Conservation (phyloP, 2,888 invertebrate species). For the Hydroisotoma schaefferi region DNA sequence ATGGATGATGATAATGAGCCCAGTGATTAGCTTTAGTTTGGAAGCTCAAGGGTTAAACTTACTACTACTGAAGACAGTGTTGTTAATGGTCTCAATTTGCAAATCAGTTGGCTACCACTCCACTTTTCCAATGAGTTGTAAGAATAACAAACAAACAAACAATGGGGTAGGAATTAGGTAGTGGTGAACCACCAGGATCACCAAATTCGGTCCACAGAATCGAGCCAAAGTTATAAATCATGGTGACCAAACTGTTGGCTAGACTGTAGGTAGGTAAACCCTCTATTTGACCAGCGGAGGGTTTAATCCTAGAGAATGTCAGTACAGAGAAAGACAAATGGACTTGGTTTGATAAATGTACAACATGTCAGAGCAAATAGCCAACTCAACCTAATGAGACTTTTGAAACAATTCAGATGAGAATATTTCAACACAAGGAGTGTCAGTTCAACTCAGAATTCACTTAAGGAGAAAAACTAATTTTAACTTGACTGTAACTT, state of each 20-base stretch:
- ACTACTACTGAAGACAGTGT: background rate
- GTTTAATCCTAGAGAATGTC: slow-evolving; percentile 39
- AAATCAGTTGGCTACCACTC: slow-evolving; percentile 16
- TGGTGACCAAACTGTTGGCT: slow-evolving; percentile 42
- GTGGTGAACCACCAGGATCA: slow-evolving; percentile 16
- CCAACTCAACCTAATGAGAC: slow-evolving; percentile 48
- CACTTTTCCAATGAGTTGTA: too few species aligned
- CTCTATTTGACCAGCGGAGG: slow-evolving; percentile 45
- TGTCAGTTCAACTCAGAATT: slow-evolving; percentile 38
- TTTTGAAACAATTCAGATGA: slow-evolving; percentile 45
- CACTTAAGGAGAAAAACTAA: slow-evolving; percentile 41
- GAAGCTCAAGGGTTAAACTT: too few species aligned
- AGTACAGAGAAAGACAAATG: slow-evolving; percentile 47
- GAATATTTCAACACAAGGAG: slow-evolving; percentile 36
- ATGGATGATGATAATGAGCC: background rate
- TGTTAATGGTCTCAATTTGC: slow-evolving; percentile 13
- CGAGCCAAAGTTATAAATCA: slow-evolving; percentile 44
- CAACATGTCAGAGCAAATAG: slow-evolving; percentile 46
- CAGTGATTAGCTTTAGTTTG: background rate
- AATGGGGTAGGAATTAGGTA: slow-evolving; percentile 12
- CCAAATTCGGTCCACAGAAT: slow-evolving; percentile 34
- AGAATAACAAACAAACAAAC: background rate
- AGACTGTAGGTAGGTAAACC: slow-evolving; percentile 43
- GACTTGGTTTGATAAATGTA: slow-evolving; percentile 48
- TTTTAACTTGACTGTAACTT: too few species aligned